These are phyloP conservation scores for Centropristis striata DNA, from an alignment of 2,113 vertebrate genomes.

Conservation along the genomic window DNA sequence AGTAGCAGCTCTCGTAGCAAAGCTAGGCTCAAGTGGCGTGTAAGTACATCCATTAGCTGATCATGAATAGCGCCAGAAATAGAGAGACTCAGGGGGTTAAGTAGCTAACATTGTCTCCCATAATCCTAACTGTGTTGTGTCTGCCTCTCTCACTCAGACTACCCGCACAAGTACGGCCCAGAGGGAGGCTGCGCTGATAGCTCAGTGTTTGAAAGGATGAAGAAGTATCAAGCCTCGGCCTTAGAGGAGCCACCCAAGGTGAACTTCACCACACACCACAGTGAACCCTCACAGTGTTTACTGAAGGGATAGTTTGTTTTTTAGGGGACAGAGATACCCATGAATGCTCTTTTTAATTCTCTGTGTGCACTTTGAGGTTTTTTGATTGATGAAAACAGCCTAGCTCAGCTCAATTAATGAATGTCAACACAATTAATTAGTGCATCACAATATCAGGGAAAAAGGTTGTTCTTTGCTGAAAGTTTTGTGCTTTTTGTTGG, in stretches of 20 bases:
- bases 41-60: slow-evolving; percentile 76
- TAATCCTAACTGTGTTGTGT: slow-evolving; percentile 79
- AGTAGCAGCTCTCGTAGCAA: slow-evolving; percentile 58
- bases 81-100: slow-evolving; percentile 79
- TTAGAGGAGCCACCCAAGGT: slow-evolving; percentile 83
- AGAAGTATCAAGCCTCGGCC: slow-evolving; percentile 91
- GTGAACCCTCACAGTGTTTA: not conserved
- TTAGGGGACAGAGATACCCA: not conserved
- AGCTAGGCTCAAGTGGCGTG: slow-evolving; percentile 68
- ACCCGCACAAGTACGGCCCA: slow-evolving; percentile 97
- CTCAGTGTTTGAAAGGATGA: slow-evolving; percentile 97
- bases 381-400: not conserved
- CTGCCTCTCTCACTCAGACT: slow-evolving; percentile 85
- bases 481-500: not conserved
- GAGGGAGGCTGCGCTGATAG: slow-evolving; percentile 96
- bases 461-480: slow-evolving; percentile 1
- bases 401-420: not conserved
- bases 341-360: not conserved
- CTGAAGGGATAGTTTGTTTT: not conserved
- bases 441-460: not conserved
- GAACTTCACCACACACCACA: slow-evolving; percentile 41
- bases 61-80: slow-evolving; percentile 73
- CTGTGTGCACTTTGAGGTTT: not conserved
- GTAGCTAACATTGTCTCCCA: slow-evolving; percentile 74
- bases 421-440: not conserved